Evolutionary conservation across 2,113 vertebrate genomes (phyloP).

Genomic region (Rhegmatorhina hoffmannsi): DNA sequence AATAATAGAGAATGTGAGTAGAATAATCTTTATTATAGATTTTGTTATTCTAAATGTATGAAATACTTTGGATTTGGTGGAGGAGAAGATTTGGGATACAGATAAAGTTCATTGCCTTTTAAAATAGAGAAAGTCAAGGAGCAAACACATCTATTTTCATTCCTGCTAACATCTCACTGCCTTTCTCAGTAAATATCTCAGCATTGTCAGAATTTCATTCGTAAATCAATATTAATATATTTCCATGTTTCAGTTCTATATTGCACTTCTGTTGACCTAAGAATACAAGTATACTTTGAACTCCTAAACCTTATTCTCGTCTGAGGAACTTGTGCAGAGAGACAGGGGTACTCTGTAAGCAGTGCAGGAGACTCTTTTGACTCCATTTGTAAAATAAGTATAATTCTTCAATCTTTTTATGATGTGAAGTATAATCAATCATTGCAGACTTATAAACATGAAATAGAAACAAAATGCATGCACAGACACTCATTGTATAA

Average conservation of each 20-base stretch:
- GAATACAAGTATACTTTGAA: neutral
- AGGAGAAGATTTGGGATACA: neutral
- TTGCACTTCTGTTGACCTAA: neutral
- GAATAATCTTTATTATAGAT: neutral
- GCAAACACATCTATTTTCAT: neutral
- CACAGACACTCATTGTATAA: neutral
- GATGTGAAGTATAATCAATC: neutral
- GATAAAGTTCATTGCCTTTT: neutral
- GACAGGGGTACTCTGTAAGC: neutral
- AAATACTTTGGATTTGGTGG: neutral
- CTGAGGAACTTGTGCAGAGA: neutral
- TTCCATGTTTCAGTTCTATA: neutral
- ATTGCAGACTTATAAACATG: neutral
- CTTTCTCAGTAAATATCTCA: neutral
- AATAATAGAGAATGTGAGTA: neutral
- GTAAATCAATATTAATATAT: constrained; percentile 7
- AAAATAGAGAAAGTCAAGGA: neutral
- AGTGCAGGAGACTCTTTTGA: neutral
- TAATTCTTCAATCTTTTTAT: neutral
- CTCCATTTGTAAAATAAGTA: neutral
- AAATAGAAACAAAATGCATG: neutral
- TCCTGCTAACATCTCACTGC: neutral
- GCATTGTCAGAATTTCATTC: neutral
- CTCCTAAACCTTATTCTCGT: neutral
- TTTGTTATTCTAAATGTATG: neutral